Evolutionary conservation across 2,888 invertebrate species (phyloP).

Genomic region (Perdita meconis): DNA sequence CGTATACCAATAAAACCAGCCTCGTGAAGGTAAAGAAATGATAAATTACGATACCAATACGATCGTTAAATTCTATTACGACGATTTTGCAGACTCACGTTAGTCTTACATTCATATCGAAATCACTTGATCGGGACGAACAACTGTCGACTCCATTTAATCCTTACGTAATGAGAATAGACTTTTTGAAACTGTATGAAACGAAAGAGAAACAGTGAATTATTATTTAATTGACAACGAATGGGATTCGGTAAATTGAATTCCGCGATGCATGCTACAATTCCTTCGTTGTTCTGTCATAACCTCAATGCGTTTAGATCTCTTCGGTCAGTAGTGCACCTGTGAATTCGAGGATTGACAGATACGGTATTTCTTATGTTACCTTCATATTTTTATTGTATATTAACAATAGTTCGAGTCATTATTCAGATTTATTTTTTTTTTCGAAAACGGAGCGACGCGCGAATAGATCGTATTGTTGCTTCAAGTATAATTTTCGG

Average conservation of each 20-base stretch:
- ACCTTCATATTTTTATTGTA: too few species aligned
- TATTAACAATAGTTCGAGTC: too few species aligned
- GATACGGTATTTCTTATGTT: neutral
- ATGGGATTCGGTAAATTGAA: constrained; percentile 1
- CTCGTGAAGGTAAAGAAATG: constrained; percentile 78
- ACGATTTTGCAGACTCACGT: neutral
- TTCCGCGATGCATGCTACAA: neutral
- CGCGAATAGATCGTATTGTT: neutral
- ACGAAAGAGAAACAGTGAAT: constrained; percentile 18
- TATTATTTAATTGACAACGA: constrained; percentile 6
- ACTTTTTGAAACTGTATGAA: constrained; percentile 24
- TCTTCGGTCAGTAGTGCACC: neutral
- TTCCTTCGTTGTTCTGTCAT: constrained; percentile 29
- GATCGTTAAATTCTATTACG: neutral
- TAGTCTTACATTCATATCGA: neutral
- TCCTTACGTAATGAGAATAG: constrained; percentile 75
- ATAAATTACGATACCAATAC: neutral
- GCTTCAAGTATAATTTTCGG: too few species aligned
- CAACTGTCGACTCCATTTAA: constrained; percentile 32
- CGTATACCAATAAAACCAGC: constrained; percentile 79
- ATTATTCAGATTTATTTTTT: too few species aligned
- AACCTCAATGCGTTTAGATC: constrained; percentile 31
- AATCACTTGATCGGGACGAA: neutral
- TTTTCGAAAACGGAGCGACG: too few species aligned
- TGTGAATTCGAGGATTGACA: constrained; percentile 21